These are phyloP conservation scores for Empis stercorea DNA, from an alignment of 2,888 invertebrate genomes.

Conservation along the genomic window DNA sequence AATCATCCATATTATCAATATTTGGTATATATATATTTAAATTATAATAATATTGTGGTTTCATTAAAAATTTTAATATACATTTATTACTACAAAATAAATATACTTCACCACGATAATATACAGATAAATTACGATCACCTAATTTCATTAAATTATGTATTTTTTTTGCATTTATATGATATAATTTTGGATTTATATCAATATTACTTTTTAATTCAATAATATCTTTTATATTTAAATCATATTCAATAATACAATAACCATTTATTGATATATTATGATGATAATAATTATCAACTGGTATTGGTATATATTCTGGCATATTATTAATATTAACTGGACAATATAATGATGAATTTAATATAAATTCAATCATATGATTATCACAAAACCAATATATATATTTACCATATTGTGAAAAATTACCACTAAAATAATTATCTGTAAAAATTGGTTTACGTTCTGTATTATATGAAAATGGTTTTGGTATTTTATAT, in stretches of 20 bases:
- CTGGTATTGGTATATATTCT: constrained; percentile 38
- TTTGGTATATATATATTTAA: constrained; percentile 27
- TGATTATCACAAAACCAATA: constrained; percentile 51
- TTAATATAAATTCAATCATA: constrained; percentile 35
- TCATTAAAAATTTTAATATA: constrained; percentile 39
- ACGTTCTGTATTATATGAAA: constrained; percentile 37
- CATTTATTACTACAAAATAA: constrained; percentile 43
- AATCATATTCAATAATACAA: constrained; percentile 39
- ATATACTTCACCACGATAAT: constrained; percentile 40
- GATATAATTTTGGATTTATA: background rate
- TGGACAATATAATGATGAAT: constrained; percentile 37
- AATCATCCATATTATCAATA: background rate
- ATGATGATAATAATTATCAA: constrained; percentile 33
- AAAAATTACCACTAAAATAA: constrained; percentile 37
- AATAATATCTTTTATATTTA: background rate
- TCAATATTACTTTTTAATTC: background rate
- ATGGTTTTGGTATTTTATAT: constrained; percentile 22
- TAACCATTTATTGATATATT: constrained; percentile 42
- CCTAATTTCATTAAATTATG: constrained; percentile 40
- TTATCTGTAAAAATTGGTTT: constrained; percentile 8
- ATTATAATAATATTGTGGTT: constrained; percentile 40
- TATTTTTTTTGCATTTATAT: constrained; percentile 32
- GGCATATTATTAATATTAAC: constrained; percentile 35
- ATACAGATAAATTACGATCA: constrained; percentile 35
- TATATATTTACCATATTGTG: constrained; percentile 41